These are phyloP conservation scores for Hiodon tergisus DNA, from an alignment of 2,113 vertebrate species.

Conservation along the genomic window DNA sequence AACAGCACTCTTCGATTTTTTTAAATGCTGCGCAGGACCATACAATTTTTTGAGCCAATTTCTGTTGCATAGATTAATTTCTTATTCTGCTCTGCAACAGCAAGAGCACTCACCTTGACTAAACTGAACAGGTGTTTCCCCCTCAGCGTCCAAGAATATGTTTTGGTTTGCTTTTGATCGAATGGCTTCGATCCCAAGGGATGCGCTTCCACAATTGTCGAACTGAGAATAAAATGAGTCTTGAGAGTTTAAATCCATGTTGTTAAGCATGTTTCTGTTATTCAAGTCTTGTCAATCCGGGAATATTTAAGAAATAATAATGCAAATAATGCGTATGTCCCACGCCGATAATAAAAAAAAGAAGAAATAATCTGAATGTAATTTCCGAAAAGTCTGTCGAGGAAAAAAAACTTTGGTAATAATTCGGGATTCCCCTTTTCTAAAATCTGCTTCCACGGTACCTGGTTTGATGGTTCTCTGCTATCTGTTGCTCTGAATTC, in stretches of 20 bases:
- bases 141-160: constrained; percentile 61
- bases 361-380: constrained; percentile 31
- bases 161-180: constrained; percentile 61
- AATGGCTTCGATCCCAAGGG: constrained; percentile 57
- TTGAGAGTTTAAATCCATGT: constrained; percentile 86
- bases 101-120: constrained; percentile 67
- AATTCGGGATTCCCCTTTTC: constrained; percentile 45
- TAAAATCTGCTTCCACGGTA: constrained; percentile 43
- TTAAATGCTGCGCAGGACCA: not conserved
- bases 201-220: constrained; percentile 73
- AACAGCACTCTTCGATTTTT: not conserved
- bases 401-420: constrained; percentile 37
- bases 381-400: constrained; percentile 46
- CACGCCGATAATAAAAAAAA: constrained; percentile 25
- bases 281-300: constrained; percentile 38
- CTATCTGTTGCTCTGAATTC: constrained; percentile 68
- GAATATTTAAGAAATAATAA: constrained; percentile 27
- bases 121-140: constrained; percentile 65
- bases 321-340: constrained; percentile 36
- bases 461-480: constrained; percentile 48
- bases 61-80: constrained; percentile 9
- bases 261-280: constrained; percentile 78
- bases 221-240: constrained; percentile 79
- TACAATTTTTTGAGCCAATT: not conserved
- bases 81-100: constrained; percentile 22